These are phyloP conservation scores for Thaumatotibia leucotreta DNA, from an alignment of 1,140 invertebrate genomes.

Conservation along the genomic window DNA sequence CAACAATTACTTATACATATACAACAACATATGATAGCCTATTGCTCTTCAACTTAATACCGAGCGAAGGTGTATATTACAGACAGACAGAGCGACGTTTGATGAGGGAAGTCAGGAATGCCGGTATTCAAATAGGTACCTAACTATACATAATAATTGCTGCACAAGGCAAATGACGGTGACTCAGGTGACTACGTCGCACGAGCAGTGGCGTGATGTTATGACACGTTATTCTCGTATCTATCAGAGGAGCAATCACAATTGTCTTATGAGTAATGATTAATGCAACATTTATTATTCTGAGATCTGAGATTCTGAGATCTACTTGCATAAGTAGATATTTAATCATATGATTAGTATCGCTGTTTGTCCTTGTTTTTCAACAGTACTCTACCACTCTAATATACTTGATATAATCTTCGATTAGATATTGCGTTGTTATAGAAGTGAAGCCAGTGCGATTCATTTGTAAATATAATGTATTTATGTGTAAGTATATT, in stretches of 20 bases:
- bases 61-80: no score
- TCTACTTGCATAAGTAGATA: neutral
- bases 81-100: neutral
- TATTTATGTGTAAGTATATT: no score
- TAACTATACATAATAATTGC: neutral
- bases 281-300: neutral
- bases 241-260: no score
- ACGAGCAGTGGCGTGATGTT: conserved; percentile 6
- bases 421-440: no score
- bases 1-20: no score
- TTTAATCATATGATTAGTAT: neutral
- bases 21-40: no score
- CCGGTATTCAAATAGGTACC: neutral
- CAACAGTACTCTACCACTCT: no score
- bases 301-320: no score
- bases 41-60: no score
- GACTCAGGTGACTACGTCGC: conserved; percentile 3
- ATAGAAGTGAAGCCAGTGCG: no score
- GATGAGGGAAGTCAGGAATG: neutral
- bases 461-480: no score
- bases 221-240: conserved; percentile 4
- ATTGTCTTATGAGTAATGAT: neutral
- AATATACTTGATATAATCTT: no score
- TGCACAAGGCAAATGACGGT: conserved; percentile 2
- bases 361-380: neutral